A percentile compares a stretch with the other conserved stretches of the same genome.
Conservation (phyloP, 2,797 vertebrate species). For the Myotis pilosus region DNA sequence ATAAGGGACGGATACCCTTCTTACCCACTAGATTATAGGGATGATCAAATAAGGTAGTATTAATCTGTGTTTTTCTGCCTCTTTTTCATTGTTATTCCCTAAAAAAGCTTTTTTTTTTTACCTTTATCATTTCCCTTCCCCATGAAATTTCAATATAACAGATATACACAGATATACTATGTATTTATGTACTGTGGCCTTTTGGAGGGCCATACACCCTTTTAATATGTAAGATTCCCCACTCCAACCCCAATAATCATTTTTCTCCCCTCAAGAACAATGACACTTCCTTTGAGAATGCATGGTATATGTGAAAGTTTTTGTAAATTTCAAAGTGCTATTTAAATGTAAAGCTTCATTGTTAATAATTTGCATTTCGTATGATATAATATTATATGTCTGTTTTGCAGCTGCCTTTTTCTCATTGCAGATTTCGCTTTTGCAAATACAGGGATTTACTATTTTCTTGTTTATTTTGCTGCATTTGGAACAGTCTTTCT, state of each 20-base stretch:
- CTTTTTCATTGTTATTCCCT: background rate
- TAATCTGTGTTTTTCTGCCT: background rate
- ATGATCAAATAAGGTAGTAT: background rate
- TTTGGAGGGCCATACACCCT: background rate
- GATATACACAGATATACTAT: background rate
- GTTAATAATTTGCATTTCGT: conserved; percentile 34
- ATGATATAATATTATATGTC: conserved; percentile 5
- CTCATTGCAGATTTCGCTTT: conserved; percentile 10
- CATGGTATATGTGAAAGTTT: background rate
- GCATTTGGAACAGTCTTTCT: background rate
- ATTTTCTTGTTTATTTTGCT: background rate
- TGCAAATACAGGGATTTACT: background rate
- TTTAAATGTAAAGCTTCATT: conserved; percentile 39
- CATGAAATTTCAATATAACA: background rate
- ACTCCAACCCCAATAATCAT: background rate
- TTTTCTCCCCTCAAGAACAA: background rate
- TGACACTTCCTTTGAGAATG: background rate
- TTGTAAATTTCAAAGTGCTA: conserved; percentile 12
- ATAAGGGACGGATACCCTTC: background rate
- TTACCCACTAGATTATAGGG: background rate
- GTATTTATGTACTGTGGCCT: background rate
- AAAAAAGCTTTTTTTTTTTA: background rate
- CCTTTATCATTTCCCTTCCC: background rate
- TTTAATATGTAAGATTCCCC: background rate
- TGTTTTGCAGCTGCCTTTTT: conserved; percentile 20